Conservation (phyloP, 2,888 invertebrate genomes). For the Neoaliturus tenellus region DNA sequence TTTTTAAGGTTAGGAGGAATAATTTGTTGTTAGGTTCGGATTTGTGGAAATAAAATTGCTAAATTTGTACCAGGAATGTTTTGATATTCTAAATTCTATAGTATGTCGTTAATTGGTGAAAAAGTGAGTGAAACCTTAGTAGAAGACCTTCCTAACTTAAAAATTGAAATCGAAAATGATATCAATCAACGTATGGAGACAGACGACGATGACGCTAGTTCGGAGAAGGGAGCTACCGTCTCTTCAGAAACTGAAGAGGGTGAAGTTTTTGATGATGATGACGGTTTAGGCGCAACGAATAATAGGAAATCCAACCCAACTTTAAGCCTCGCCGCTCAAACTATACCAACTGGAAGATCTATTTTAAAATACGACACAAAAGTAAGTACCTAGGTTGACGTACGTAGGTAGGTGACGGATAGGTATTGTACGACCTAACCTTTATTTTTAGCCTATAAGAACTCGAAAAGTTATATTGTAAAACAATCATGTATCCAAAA, state of each 20-base stretch:
- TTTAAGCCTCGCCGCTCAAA: background rate
- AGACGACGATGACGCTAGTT: conserved; percentile 47
- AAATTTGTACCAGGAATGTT: too few relatives aligned
- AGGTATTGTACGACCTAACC: background rate
- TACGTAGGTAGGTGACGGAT: too few relatives aligned
- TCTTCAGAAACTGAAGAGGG: conserved; percentile 71
- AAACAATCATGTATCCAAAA: too few relatives aligned
- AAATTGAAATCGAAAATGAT: conserved; percentile 59
- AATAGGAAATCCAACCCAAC: background rate
- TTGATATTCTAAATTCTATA: too few relatives aligned
- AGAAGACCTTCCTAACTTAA: conserved; percentile 51
- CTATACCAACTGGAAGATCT: conserved; percentile 12
- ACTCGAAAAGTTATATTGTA: too few relatives aligned
- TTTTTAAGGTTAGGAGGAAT: too few relatives aligned
- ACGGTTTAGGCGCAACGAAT: conserved; percentile 52
- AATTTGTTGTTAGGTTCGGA: too few relatives aligned
- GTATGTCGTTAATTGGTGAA: conserved; percentile 18
- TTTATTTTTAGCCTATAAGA: too few relatives aligned
- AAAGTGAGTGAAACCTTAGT: conserved; percentile 3
- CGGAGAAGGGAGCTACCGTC: conserved; percentile 46
- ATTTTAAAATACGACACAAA: conserved; percentile 44
- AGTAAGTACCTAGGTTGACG: too few relatives aligned
- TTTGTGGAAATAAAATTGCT: too few relatives aligned
- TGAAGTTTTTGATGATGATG: conserved; percentile 71
- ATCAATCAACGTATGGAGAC: conserved; percentile 54